phyloP scores from a whole-genome alignment of 2,797 vertebrate species.

The Sebastes diploproa region DNA sequence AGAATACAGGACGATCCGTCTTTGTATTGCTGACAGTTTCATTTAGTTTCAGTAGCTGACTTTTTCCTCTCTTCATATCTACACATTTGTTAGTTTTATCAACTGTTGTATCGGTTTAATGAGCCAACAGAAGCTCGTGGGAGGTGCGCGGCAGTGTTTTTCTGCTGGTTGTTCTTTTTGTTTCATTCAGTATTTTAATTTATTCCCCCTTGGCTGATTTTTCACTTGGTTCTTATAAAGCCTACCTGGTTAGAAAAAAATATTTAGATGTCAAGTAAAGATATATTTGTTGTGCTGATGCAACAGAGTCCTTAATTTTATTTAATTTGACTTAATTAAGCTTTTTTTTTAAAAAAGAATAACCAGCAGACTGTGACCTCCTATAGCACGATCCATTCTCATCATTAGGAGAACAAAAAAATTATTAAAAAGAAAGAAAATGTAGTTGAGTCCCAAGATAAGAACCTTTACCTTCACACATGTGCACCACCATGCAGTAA shows the following conservation, averaged over 20 bases:
- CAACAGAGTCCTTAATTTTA: neutral
- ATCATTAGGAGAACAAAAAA: slow-evolving; percentile 1
- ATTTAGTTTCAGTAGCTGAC: slow-evolving; percentile 35
- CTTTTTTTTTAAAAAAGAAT: neutral
- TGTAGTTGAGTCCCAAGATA: slow-evolving; percentile 73
- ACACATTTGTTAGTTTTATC: slow-evolving; percentile 25
- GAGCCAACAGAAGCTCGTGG: slow-evolving; percentile 25
- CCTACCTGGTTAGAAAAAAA: neutral
- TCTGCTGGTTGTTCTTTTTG: slow-evolving; percentile 22
- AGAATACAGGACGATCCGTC: slow-evolving; percentile 57
- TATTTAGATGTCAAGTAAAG: neutral
- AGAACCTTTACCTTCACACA: slow-evolving; percentile 53
- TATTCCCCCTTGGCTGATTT: neutral
- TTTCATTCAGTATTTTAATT: slow-evolving; percentile 9
- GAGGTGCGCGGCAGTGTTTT: slow-evolving; percentile 30
- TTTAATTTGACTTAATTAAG: slow-evolving; percentile 26
- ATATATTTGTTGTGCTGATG: neutral
- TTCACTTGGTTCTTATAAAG: neutral
- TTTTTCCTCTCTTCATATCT: slow-evolving; percentile 42
- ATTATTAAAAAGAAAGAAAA: neutral
- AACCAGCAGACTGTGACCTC: slow-evolving; percentile 43
- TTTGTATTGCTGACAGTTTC: slow-evolving; percentile 41
- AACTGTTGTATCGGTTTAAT: slow-evolving; percentile 5
- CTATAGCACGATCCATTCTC: slow-evolving; percentile 5
- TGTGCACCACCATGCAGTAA: slow-evolving; percentile 69